Conservation (phyloP, 2,113 vertebrate genomes). For the Mormyrus lacerda region DNA sequence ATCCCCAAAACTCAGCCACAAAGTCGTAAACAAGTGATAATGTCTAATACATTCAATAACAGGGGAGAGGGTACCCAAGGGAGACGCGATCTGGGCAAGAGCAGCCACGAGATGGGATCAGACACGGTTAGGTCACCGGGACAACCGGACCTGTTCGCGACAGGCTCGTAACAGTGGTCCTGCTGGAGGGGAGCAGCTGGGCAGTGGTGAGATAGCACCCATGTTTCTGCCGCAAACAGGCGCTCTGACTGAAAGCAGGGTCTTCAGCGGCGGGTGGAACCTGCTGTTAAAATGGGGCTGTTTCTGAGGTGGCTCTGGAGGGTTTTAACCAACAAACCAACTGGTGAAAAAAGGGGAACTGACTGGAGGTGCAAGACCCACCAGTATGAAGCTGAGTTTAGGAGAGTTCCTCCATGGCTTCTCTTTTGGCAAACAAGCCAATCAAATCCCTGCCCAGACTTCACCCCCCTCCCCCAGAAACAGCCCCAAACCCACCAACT, state of each 20-base stretch:
- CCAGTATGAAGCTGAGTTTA: background rate
- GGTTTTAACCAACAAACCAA: background rate
- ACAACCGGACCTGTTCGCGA: background rate
- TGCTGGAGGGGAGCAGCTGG: background rate
- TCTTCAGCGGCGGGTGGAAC: background rate
- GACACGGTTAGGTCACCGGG: background rate
- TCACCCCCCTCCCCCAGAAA: background rate
- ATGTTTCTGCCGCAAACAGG: background rate
- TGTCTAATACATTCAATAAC: background rate
- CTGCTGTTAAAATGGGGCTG: background rate
- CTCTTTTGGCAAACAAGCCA: background rate
- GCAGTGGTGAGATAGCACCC: background rate
- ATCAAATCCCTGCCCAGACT: background rate
- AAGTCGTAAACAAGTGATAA: background rate
- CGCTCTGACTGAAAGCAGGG: background rate
- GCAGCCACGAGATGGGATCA: background rate
- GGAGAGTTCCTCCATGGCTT: background rate
- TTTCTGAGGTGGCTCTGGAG: background rate
- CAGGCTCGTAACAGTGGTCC: background rate
- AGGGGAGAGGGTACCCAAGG: background rate
- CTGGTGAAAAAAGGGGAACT: background rate
- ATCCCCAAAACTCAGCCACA: background rate
- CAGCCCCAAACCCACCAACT: background rate
- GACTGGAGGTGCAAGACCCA: background rate
- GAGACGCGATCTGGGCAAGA: background rate